phyloP scores from a whole-genome alignment of 2,888 invertebrate species.

The Agrotis puta region DNA sequence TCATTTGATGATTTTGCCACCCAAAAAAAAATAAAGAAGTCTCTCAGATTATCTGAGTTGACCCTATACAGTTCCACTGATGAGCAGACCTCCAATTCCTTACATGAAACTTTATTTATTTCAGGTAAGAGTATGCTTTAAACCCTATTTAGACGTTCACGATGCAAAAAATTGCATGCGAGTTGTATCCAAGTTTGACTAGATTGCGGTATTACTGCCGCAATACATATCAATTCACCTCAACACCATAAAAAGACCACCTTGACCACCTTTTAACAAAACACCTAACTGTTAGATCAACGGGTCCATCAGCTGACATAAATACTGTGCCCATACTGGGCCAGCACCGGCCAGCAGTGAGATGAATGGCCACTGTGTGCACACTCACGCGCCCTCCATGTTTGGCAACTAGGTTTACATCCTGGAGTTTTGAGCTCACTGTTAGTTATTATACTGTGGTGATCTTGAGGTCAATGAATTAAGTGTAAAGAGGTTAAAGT shows the following conservation, averaged over 20 bases:
- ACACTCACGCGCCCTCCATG: slow-evolving; percentile 31
- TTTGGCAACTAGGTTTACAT: slow-evolving; percentile 47
- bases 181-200: too few relatives aligned
- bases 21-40: too few relatives aligned
- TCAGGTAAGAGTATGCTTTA: too few relatives aligned
- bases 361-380: slow-evolving; percentile 46
- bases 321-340: slow-evolving; percentile 55
- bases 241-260: neutral
- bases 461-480: slow-evolving; percentile 35
- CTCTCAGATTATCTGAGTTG: too few relatives aligned
- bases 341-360: slow-evolving; percentile 24
- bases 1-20: too few relatives aligned
- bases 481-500: neutral
- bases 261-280: neutral
- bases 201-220: too few relatives aligned
- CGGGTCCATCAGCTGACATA: slow-evolving; percentile 47
- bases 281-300: slow-evolving; percentile 45
- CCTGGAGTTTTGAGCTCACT: slow-evolving; percentile 33
- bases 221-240: neutral
- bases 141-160: too few relatives aligned
- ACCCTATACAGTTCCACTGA: too few relatives aligned
- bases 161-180: too few relatives aligned
- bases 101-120: too few relatives aligned
- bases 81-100: too few relatives aligned
- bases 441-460: slow-evolving; percentile 18